Base-by-base conservation (phyloP, 1,140 invertebrate species). In the Bombus vancouverensis region DNA sequence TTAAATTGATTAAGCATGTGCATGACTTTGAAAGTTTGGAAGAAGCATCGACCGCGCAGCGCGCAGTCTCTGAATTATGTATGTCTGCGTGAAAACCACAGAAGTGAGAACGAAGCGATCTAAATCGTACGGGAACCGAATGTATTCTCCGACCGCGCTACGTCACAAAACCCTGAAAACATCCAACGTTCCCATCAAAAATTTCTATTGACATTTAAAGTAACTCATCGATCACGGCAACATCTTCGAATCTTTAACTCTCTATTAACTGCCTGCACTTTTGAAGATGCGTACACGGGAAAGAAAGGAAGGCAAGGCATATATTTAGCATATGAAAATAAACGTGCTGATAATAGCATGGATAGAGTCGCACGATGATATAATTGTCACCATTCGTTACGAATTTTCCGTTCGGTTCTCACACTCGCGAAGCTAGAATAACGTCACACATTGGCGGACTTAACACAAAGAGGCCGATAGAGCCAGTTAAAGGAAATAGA, bases 401-500 rank as follows among this genome's bases (percentile, higher is more conserved):
- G 82, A 83, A 89, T 90, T 86, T 89, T 90, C 88, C 81, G 82
- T 59, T 90, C 79, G 77, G 89, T 90, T 90, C 89, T 90, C 89
- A 90, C 89, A 90, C 89, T 90, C 87, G 44, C 77, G 81, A 59
- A 42, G 70, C 76, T 68, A 82, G 53, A 44, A 47, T 22, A 82
- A 42, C 59, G 47, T 82, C 37, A 42, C 71, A 57, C 84, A 70
- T 47, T 47, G 72, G 3, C 39, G 65, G 53, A 32, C 57, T 74
- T 86, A 81, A 77, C 65, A 81, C 85, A 83, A 73, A 57, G 74
- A 81, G 66, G 65, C 57, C 76, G 73, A 87, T 83, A 84, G 88
- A 90, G 88, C 88, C 86, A 90, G 89, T 90, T 90, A 83, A 90
- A 90, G 83, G 86, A 89, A 83, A 90, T 65, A 86, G 78, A 90